Evolutionary conservation across 1,140 invertebrate genomes (phyloP), one percentile per base, ranked within the genome.

Genomic region (Eueides isabella): DNA sequence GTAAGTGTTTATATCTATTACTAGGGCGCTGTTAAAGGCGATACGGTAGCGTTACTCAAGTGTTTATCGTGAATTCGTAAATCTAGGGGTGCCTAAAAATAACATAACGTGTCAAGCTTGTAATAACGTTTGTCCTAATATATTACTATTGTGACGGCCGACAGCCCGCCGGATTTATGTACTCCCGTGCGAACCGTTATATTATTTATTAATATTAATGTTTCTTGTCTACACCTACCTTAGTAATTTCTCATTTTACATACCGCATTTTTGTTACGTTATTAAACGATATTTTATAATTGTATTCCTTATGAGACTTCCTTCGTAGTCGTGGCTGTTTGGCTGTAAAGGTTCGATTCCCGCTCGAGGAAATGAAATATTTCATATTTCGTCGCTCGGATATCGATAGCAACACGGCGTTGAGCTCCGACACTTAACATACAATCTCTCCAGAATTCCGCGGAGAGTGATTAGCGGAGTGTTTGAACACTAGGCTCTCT

Each of bases 51-150:
- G 61, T 38, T 38, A 5, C n/a, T 62, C 61, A 30, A 62, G 61
- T 62, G 77, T 82, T 55, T 75, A 77, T 78, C 67, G 77, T 84
- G 78, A 80, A 82, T 84, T 80, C 71, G 72, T 82, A 80, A 78
- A 0, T 55, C 67, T 77, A 75, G 73, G 81, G 84, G 82, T 81
- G 82, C 80, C 86, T 83, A 85, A 90, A 92, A 92, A 90, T 90
- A 88, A 90, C 88, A 89, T 84, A 83, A 88, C 80, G 85, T 88
- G 84, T 85, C 82, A 82, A 82, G 86, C 87, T 92, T 89, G 88
- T 90, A 88, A 90, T 89, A 92, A 92, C 85, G 90, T 90, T 91
- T 89, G 87, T 90, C 84, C 87, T 88, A 90, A 89, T 89, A 90
- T 89, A 88, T 88, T 87, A 89, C 82, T 88, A 89, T 89, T 88